Conservation (phyloP, 1,140 invertebrate species). For the Druon quercuslanigerum region DNA sequence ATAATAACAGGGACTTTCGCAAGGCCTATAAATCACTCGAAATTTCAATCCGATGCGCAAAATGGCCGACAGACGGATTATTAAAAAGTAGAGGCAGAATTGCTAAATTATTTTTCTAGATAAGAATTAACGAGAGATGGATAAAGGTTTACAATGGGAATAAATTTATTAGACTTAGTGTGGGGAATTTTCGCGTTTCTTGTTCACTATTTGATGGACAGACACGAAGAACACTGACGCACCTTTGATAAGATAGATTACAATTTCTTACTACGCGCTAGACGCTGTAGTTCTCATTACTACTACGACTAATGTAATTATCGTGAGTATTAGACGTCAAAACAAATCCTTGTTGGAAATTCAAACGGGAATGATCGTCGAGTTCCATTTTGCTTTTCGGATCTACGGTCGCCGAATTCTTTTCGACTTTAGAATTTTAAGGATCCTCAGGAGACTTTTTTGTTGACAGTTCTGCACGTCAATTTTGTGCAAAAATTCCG, state of each 20-base stretch:
- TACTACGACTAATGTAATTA: conserved; percentile 28
- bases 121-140: not conserved
- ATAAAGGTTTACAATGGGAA: too few species aligned
- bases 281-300: not conserved
- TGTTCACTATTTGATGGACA: not conserved
- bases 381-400: not conserved
- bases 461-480: not conserved
- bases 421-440: not conserved
- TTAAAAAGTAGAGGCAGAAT: not conserved
- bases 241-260: conserved; percentile 24
- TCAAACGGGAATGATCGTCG: not conserved
- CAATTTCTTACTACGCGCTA: not conserved
- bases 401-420: not conserved
- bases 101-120: not conserved
- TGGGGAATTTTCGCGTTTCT: not conserved
- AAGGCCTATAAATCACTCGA: not conserved
- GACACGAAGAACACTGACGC: conserved; percentile 6
- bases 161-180: not conserved
- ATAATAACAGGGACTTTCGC: too few species aligned
- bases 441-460: not conserved
- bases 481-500: too few species aligned
- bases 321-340: conserved; percentile 22
- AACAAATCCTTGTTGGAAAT: not conserved
- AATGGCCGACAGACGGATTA: not conserved
- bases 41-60: conserved; percentile 10